A percentile compares a stretch with the other conserved stretches of the same genome.
Evolutionary conservation across 2,113 vertebrate genomes (phyloP).

Genomic region (Bufo gargarizans): DNA sequence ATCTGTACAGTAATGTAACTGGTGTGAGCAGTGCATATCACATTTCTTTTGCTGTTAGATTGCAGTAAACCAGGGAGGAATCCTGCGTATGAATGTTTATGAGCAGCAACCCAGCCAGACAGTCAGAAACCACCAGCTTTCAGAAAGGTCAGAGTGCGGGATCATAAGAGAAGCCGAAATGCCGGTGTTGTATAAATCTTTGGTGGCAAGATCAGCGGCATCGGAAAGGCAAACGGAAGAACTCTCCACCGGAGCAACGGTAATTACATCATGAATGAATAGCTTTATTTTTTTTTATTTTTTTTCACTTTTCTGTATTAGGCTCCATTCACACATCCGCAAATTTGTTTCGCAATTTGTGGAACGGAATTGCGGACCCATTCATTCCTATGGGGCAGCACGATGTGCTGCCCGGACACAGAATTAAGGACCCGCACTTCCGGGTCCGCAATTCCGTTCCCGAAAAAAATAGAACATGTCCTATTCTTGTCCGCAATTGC

Average conservation of each 20-base stretch:
- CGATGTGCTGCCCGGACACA: too few relatives aligned
- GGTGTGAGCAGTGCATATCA: not conserved
- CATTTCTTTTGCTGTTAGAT: constrained; percentile 72
- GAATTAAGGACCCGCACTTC: too few relatives aligned
- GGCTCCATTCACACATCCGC: too few relatives aligned
- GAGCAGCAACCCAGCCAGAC: constrained; percentile 71
- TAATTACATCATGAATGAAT: not conserved
- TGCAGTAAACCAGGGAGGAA: constrained; percentile 88
- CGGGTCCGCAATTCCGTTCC: too few relatives aligned
- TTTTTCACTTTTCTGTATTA: not conserved
- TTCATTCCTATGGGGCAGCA: too few relatives aligned
- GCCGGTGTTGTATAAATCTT: constrained; percentile 74
- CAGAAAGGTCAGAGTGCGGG: constrained; percentile 63
- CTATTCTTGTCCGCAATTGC: too few relatives aligned
- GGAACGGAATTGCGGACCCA: too few relatives aligned
- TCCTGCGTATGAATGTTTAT: constrained; percentile 90
- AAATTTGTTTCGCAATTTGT: too few relatives aligned
- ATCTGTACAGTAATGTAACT: not conserved
- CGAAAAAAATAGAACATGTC: too few relatives aligned
- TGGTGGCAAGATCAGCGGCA: constrained; percentile 77
- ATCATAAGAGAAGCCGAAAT: constrained; percentile 77
- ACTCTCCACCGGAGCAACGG: constrained; percentile 5
- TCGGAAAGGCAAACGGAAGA: constrained; percentile 62
- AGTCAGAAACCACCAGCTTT: not conserved
- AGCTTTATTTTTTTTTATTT: too few relatives aligned